These are phyloP conservation scores for Ptychadena robeensis DNA, from an alignment of 2,797 vertebrate species.

Conservation along the genomic window DNA sequence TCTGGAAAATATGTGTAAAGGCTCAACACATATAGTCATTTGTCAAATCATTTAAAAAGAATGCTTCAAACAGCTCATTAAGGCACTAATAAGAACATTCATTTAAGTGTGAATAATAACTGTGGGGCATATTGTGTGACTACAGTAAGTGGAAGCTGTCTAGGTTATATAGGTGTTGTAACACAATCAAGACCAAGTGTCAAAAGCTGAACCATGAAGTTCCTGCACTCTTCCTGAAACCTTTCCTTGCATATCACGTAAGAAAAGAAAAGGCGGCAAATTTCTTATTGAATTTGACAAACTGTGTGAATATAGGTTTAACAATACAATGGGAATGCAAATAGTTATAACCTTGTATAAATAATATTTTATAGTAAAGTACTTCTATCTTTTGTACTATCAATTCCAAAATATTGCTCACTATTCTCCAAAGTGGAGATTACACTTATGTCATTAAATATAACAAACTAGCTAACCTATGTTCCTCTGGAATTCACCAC, in stretches of 20 bases:
- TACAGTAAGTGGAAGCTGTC: conserved; percentile 3
- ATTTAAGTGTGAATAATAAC: conserved; percentile 42
- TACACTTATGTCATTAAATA: neutral
- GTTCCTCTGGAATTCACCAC: neutral
- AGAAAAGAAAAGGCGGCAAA: neutral
- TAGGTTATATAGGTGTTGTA: conserved; percentile 6
- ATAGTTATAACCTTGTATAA: too few relatives aligned
- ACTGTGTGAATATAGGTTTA: neutral
- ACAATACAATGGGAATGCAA: too few relatives aligned
- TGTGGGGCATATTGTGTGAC: conserved; percentile 17
- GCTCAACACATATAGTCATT: conserved; percentile 10
- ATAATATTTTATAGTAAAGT: too few relatives aligned
- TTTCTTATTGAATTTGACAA: neutral
- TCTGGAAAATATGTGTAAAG: neutral
- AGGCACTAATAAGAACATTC: conserved; percentile 27
- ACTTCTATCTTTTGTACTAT: neutral
- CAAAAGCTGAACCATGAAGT: conserved; percentile 3
- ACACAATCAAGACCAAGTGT: conserved; percentile 10
- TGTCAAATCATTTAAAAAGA: conserved; percentile 19
- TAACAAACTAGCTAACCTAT: too few relatives aligned
- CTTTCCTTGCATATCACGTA: too few relatives aligned
- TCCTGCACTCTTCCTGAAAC: too few relatives aligned
- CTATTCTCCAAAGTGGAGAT: neutral
- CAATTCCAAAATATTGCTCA: neutral
- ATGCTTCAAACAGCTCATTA: conserved; percentile 27